phyloP scores from a whole-genome alignment of 2,888 invertebrate species.

The Drosophila silvestris region DNA sequence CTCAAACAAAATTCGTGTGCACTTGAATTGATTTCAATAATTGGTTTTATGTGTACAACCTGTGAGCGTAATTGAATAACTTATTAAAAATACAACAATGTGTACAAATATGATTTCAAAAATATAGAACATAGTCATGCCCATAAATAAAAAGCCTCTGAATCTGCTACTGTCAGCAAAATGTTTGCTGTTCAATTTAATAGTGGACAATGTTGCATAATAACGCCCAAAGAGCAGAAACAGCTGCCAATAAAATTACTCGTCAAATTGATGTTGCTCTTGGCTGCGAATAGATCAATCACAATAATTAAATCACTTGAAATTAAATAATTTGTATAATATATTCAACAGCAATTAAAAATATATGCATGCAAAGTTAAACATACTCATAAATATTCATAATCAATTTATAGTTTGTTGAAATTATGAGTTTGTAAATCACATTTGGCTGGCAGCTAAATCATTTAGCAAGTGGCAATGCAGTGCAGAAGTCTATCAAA shows the following conservation, averaged over 20 bases:
- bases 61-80: too few species aligned
- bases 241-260: background rate
- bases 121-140: background rate
- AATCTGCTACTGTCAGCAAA: background rate
- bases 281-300: background rate
- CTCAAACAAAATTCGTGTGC: too few species aligned
- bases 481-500: slow-evolving; percentile 10
- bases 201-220: background rate
- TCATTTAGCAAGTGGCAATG: background rate
- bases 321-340: background rate
- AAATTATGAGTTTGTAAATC: slow-evolving; percentile 5
- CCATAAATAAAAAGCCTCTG: background rate
- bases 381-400: background rate
- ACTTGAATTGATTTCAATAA: too few species aligned
- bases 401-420: background rate
- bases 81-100: background rate
- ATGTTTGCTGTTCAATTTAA: background rate
- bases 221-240: background rate
- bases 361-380: background rate
- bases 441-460: slow-evolving; percentile 5
- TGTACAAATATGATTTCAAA: background rate
- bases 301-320: background rate
- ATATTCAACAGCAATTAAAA: background rate
- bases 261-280: background rate
- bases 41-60: too few species aligned